Evolutionary conservation across 2,113 vertebrate species (phyloP).

Genomic region (Rhadina sibilatrix): DNA sequence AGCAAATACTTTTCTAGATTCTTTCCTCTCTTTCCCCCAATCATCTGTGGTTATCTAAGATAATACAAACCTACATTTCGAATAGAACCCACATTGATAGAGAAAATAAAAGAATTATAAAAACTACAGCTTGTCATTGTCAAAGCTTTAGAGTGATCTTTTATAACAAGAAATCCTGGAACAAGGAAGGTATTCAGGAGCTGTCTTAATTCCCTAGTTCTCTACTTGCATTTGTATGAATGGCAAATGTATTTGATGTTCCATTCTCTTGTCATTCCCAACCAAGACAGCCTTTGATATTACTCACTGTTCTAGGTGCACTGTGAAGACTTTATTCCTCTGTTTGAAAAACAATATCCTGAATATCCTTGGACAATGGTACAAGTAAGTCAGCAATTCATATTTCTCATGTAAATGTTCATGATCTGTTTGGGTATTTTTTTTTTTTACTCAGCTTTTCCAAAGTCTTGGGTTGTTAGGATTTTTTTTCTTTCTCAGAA

Average conservation of each 20-base stretch:
- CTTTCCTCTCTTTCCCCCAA: background rate
- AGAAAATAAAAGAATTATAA: background rate
- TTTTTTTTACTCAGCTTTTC: background rate
- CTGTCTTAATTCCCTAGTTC: background rate
- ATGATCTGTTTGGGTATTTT: fast-evolving
- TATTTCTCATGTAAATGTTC: background rate
- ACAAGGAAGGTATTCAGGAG: background rate
- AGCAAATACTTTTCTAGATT: background rate
- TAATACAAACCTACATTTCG: background rate
- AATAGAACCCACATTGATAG: background rate
- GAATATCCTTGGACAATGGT: conserved; percentile 83
- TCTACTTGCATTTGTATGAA: background rate
- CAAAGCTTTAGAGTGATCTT: background rate
- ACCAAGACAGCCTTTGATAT: background rate
- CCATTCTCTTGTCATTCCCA: background rate
- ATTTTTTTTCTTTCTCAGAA: background rate
- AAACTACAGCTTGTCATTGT: background rate
- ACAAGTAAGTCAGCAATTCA: conserved; percentile 75
- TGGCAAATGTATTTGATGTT: background rate
- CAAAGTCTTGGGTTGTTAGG: background rate
- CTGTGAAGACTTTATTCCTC: conserved; percentile 87
- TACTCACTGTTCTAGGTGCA: conserved; percentile 78
- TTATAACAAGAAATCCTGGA: background rate
- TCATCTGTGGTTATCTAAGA: background rate
- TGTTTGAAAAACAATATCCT: conserved; percentile 91